A percentile compares a stretch with the other conserved stretches of the same genome.
phyloP scores from a whole-genome alignment of 2,113 vertebrate species.

The Actenoides hombroni region DNA sequence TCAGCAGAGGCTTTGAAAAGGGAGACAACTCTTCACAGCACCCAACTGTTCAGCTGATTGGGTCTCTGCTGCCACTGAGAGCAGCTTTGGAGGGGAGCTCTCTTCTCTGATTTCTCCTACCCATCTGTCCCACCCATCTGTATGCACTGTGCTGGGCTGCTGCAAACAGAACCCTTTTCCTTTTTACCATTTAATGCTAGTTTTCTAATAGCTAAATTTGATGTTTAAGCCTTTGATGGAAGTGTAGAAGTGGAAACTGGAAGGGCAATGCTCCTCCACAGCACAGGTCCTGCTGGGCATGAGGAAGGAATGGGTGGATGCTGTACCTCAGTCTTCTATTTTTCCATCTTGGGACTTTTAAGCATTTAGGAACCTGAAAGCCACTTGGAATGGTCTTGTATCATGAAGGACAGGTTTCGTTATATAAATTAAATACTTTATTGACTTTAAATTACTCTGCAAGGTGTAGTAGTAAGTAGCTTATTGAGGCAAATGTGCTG shows the following conservation, averaged over 20 bases:
- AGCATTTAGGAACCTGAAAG: neutral
- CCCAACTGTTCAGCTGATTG: neutral
- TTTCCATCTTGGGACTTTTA: neutral
- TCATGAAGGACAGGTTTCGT: neutral
- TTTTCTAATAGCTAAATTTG: neutral
- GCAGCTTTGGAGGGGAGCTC: neutral
- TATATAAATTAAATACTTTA: neutral
- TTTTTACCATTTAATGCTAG: neutral
- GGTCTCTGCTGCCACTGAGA: neutral
- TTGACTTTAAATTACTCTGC: neutral
- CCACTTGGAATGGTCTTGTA: neutral
- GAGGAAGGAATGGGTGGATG: neutral
- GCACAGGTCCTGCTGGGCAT: accelerated
- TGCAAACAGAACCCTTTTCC: neutral
- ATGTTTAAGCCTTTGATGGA: neutral
- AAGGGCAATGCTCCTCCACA: neutral
- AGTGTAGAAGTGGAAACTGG: neutral
- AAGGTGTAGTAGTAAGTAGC: neutral
- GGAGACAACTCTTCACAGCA: neutral
- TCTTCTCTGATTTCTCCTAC: neutral
- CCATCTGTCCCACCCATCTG: accelerated
- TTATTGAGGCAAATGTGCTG: neutral
- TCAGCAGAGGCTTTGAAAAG: neutral
- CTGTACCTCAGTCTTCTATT: neutral
- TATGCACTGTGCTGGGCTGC: accelerated